A percentile compares a stretch with the other conserved stretches of the same genome.
Evolutionary conservation across 2,797 vertebrate genomes (phyloP).

Genomic region (Pangasius krempfi): DNA sequence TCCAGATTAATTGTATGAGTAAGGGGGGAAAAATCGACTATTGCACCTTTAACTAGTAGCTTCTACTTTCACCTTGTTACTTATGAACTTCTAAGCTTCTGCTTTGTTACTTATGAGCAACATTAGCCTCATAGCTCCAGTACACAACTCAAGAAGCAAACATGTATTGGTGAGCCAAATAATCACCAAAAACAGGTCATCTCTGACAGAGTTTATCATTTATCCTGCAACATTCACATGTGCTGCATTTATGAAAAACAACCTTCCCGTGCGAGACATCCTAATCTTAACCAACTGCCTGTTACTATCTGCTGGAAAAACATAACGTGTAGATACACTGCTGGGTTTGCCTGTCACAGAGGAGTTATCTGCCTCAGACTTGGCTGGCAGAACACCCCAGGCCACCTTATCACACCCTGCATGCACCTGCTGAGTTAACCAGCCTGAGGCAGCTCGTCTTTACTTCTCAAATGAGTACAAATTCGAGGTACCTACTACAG

Average conservation of each 20-base stretch:
- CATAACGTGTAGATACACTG: background rate
- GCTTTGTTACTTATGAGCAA: background rate
- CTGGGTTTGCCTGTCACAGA: background rate
- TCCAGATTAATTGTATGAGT: background rate
- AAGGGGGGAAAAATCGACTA: background rate
- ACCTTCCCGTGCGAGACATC: background rate
- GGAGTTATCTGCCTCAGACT: constrained; percentile 37
- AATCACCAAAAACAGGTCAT: background rate
- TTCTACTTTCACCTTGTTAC: background rate
- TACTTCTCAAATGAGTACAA: background rate
- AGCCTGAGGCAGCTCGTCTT: background rate
- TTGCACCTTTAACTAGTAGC: background rate
- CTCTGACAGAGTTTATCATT: background rate
- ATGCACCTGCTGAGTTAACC: background rate
- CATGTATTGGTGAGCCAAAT: background rate
- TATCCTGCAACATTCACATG: background rate
- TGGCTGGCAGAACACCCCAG: constrained; percentile 3
- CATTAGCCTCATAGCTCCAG: background rate
- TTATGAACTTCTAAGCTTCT: background rate
- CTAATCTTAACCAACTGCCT: constrained; percentile 15
- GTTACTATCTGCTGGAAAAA: background rate
- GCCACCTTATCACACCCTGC: background rate
- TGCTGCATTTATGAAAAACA: background rate
- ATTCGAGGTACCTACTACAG: background rate
- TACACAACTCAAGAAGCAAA: background rate